A percentile compares a stretch with the other conserved stretches of the same genome.
Conservation (phyloP, 2,888 invertebrate genomes). For the Pimpla rufipes region DNA sequence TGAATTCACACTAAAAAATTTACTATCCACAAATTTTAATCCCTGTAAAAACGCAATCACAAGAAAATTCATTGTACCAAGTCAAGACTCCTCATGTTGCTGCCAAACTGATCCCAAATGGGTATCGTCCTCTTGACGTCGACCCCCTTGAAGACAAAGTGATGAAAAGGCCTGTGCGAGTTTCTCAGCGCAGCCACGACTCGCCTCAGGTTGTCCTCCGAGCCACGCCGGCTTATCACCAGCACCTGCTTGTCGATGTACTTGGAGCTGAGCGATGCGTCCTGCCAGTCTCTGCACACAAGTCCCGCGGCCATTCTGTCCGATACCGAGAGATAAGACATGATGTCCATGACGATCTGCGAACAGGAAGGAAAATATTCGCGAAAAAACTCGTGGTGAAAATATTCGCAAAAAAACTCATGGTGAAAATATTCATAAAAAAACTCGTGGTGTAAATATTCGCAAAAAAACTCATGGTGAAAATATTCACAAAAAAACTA, state of each 20-base stretch:
- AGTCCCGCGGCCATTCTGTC: conserved; percentile 89
- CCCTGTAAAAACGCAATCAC: background rate
- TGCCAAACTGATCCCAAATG: conserved; percentile 88
- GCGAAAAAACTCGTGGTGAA: background rate
- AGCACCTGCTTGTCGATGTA: conserved; percentile 87
- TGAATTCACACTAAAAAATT: too few relatives aligned
- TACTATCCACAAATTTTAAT: background rate
- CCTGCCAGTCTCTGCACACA: conserved; percentile 89
- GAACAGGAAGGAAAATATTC: too few relatives aligned
- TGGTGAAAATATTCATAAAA: conserved; percentile 1
- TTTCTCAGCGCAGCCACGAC: conserved; percentile 85
- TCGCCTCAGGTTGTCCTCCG: conserved; percentile 84
- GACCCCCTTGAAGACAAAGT: conserved; percentile 87
- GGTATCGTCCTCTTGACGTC: conserved; percentile 86
- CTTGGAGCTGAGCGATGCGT: conserved; percentile 88
- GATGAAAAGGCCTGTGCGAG: conserved; percentile 85
- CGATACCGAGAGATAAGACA: conserved; percentile 88
- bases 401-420: background rate
- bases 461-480: background rate
- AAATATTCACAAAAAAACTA: too few relatives aligned
- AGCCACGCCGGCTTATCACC: conserved; percentile 85
- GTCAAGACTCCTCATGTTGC: conserved; percentile 86
- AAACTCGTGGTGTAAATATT: background rate
- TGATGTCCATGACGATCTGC: conserved; percentile 89
- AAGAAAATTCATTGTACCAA: conserved; percentile 81